Percentiles rank a stretch among this genome's conserved stretches.
Conservation (phyloP, 2,113 vertebrate genomes). For the Toxotes chatareus region DNA sequence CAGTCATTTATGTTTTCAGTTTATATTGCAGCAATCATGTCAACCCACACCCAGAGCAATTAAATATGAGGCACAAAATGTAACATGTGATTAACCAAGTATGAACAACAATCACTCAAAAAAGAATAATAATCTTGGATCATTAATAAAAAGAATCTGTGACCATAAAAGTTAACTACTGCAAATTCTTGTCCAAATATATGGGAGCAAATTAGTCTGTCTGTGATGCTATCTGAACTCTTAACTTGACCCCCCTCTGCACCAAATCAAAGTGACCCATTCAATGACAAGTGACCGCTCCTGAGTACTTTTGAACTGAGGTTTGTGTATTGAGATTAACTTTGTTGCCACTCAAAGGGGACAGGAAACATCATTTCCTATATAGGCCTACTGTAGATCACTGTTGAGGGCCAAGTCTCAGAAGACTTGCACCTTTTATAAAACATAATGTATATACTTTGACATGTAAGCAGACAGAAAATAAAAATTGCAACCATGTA, state of each 20-base stretch:
- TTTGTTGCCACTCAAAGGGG: slow-evolving; percentile 48
- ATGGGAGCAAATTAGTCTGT: slow-evolving; percentile 53
- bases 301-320: slow-evolving; percentile 48
- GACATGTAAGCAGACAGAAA: neutral
- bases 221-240: slow-evolving; percentile 44
- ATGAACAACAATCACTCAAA: neutral
- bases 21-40: neutral
- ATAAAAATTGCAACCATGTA: neutral
- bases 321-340: slow-evolving; percentile 79
- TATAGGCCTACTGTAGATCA: neutral
- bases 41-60: slow-evolving; percentile 17
- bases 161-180: neutral
- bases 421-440: neutral
- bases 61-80: neutral
- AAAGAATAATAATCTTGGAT: neutral
- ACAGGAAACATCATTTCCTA: slow-evolving; percentile 40
- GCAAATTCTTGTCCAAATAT: slow-evolving; percentile 25
- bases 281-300: slow-evolving; percentile 48
- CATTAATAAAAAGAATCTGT: neutral
- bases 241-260: slow-evolving; percentile 42
- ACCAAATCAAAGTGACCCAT: slow-evolving; percentile 42
- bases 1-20: neutral
- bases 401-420: neutral
- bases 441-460: neutral
- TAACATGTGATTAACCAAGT: neutral